Percentiles rank a stretch among this genome's conserved stretches.
phyloP scores from a whole-genome alignment of 23 tunicate species.

The Clavelina lepadiformis region DNA sequence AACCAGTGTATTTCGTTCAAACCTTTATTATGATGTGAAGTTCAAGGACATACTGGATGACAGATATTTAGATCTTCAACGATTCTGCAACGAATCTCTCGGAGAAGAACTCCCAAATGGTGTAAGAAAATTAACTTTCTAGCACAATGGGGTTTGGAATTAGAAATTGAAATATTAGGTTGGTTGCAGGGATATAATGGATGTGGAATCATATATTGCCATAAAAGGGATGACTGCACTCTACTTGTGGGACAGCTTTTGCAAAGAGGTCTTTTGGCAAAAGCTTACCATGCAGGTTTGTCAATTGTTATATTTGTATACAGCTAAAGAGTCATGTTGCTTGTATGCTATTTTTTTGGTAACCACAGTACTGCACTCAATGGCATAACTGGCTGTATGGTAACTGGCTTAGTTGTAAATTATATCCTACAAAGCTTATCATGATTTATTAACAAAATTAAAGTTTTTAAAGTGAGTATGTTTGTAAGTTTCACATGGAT shows the following conservation, averaged over 20 bases:
- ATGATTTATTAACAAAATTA: too few relatives aligned
- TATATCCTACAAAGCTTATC: too few relatives aligned
- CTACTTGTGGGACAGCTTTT: conserved; percentile 53
- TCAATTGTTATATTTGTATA: too few relatives aligned
- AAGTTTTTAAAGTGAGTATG: too few relatives aligned
- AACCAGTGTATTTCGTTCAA: conserved; percentile 62
- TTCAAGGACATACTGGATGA: conserved; percentile 60
- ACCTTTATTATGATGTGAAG: conserved; percentile 74
- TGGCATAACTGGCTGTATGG: too few relatives aligned
- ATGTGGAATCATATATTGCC: conserved; percentile 86
- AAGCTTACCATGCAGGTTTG: conserved; percentile 92
- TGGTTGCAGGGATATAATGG: conserved; percentile 49
- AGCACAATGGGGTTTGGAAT: neutral
- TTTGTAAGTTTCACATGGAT: too few relatives aligned
- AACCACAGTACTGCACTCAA: too few relatives aligned
- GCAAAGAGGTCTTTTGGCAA: conserved; percentile 65
- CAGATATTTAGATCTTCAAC: conserved; percentile 47
- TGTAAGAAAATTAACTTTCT: conserved; percentile 22
- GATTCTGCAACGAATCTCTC: conserved; percentile 44
- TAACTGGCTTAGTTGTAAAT: too few relatives aligned
- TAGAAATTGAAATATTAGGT: neutral
- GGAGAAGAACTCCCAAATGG: conserved; percentile 40
- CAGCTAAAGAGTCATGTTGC: too few relatives aligned
- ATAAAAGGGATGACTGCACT: conserved; percentile 86
- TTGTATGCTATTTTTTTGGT: too few relatives aligned